Evolutionary conservation across 2,113 vertebrate species (phyloP).

Genomic region (Cebus imitator): DNA sequence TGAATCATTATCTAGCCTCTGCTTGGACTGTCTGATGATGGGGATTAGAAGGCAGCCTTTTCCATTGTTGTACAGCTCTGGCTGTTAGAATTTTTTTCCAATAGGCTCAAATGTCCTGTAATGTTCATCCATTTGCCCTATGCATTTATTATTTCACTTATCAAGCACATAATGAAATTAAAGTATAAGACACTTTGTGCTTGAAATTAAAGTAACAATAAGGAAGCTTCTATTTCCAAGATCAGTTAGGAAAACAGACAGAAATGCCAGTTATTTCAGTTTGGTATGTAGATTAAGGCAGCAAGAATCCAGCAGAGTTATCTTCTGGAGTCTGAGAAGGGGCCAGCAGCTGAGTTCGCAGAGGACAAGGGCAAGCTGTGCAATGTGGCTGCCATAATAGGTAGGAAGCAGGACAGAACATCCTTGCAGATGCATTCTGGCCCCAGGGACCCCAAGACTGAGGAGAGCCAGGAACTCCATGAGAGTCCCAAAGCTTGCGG

Average conservation of each 20-base stretch:
- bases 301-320: not conserved
- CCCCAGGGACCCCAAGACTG: not conserved
- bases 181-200: not conserved
- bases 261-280: conserved; percentile 22
- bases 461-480: not conserved
- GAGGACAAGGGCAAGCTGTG: not conserved
- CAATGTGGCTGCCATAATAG: not conserved
- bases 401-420: not conserved
- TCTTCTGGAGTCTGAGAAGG: not conserved
- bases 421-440: not conserved
- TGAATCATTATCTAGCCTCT: not conserved
- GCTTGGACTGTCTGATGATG: not conserved
- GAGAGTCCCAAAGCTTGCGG: not conserved
- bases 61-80: not conserved
- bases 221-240: conserved; percentile 50
- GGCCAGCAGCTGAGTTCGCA: not conserved
- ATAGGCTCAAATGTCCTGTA: not conserved
- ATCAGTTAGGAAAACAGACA: conserved; percentile 31
- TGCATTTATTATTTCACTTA: conserved; percentile 1
- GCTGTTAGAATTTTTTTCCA: not conserved
- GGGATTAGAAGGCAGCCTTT: not conserved
- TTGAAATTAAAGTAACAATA: conserved; percentile 57
- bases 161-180: not conserved
- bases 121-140: not conserved
- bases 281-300: not conserved